Percentiles rank a stretch among this genome's conserved stretches.
phyloP scores from a whole-genome alignment of 2,113 vertebrate species.

The Atherinomorus stipes region DNA sequence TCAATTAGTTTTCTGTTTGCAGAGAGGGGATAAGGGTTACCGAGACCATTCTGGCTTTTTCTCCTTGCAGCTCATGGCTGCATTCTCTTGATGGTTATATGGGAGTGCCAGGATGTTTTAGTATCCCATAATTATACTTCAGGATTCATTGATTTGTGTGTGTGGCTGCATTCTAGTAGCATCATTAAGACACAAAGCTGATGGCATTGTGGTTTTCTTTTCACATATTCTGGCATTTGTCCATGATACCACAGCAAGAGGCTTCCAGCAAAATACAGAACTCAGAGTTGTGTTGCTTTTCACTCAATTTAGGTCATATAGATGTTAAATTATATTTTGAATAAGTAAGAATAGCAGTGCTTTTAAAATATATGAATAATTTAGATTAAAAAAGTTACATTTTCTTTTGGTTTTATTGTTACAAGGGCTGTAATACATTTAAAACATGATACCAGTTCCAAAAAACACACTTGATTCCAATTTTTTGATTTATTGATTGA shows the following conservation, averaged over 20 bases:
- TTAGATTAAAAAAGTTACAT: not conserved
- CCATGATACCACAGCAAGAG: constrained; percentile 9
- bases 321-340: constrained; percentile 5
- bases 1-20: constrained; percentile 69
- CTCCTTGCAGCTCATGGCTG: constrained; percentile 45
- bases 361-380: constrained; percentile 7
- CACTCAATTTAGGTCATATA: not conserved
- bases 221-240: constrained; percentile 43
- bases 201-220: constrained; percentile 38
- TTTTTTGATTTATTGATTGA: too few relatives aligned
- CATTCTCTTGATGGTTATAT: constrained; percentile 51
- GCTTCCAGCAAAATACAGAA: constrained; percentile 27
- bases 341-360: constrained; percentile 4
- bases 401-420: not conserved
- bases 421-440: too few relatives aligned
- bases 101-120: constrained; percentile 61
- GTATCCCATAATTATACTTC: constrained; percentile 66
- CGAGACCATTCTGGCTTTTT: constrained; percentile 60
- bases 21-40: constrained; percentile 55
- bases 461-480: too few relatives aligned
- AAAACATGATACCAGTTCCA: too few relatives aligned
- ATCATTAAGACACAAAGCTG: constrained; percentile 52
- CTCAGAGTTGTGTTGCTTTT: constrained; percentile 25
- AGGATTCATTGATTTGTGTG: constrained; percentile 65
- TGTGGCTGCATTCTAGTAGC: constrained; percentile 62